Evolutionary conservation across 2,797 vertebrate genomes (phyloP).

Genomic region (Cynopterus sphinx): DNA sequence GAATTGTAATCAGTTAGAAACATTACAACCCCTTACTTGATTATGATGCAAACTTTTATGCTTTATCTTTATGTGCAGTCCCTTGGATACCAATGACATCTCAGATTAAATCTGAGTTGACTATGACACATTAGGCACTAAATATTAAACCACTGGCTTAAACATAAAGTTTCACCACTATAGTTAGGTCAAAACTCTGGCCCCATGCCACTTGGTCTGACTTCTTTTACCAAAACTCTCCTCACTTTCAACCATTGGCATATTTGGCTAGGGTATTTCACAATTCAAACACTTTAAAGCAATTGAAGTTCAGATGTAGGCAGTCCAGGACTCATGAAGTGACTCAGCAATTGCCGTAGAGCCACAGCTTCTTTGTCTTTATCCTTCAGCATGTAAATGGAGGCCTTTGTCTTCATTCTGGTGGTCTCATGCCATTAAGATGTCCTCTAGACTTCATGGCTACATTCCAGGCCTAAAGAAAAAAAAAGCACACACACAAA

Average conservation of each 20-base stretch:
- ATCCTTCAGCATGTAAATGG: not conserved
- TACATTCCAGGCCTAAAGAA: not conserved
- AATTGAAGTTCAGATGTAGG: not conserved
- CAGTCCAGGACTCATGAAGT: not conserved
- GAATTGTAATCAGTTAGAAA: not conserved
- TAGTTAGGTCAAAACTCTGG: not conserved
- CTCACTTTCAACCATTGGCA: not conserved
- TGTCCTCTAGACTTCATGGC: not conserved
- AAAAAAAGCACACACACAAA: not conserved
- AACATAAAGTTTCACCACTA: not conserved
- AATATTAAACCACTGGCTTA: not conserved
- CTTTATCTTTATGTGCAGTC: not conserved
- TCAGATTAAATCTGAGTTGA: not conserved
- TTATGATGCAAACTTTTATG: not conserved
- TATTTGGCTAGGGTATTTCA: not conserved
- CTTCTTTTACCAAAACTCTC: not conserved
- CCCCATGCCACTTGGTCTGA: not conserved
- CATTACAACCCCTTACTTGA: not conserved
- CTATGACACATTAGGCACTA: not conserved
- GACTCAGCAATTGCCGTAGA: not conserved
- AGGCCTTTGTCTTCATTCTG: not conserved
- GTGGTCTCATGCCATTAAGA: not conserved
- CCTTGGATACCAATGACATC: not conserved
- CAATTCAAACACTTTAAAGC: not conserved
- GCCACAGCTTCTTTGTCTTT: not conserved